Conservation (phyloP, 2,888 invertebrate species). For the Apotomis turbidana region DNA sequence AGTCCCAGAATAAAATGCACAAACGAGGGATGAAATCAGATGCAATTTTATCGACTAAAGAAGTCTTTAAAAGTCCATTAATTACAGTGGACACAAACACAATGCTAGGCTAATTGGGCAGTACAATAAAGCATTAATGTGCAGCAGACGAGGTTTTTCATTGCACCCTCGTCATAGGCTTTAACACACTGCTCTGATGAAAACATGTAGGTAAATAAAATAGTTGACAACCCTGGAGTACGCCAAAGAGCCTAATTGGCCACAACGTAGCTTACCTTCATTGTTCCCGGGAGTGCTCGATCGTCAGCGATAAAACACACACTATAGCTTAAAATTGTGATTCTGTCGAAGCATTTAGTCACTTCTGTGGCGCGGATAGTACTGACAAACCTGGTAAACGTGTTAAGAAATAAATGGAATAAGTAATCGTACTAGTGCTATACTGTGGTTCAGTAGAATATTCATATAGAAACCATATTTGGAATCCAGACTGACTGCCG, state of each 20-base stretch:
- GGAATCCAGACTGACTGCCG: too few species aligned
- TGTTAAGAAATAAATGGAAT: too few species aligned
- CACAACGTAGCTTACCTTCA: not conserved
- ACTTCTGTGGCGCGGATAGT: too few species aligned
- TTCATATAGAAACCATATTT: too few species aligned
- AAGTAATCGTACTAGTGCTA: too few species aligned
- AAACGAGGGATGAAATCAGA: too few species aligned
- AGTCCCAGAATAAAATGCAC: too few species aligned
- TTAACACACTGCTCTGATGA: slow-evolving; percentile 21
- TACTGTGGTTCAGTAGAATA: too few species aligned
- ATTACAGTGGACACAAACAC: not conserved
- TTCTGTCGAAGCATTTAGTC: not conserved
- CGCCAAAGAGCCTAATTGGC: not conserved
- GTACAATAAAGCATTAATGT: slow-evolving; percentile 8
- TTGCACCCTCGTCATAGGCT: slow-evolving; percentile 6
- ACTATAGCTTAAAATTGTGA: not conserved
- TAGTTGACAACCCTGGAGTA: not conserved
- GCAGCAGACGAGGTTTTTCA: slow-evolving; percentile 25
- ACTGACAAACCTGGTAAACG: too few species aligned
- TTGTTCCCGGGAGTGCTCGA: slow-evolving; percentile 1
- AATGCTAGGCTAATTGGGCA: slow-evolving; percentile 1
- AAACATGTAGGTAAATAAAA: slow-evolving; percentile 6
- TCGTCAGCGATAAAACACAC: slow-evolving; percentile 8
- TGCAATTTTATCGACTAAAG: not conserved
- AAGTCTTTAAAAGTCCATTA: too few species aligned